Base-by-base conservation (phyloP, 2,113 vertebrate species). In the Dasyurus viverrinus region DNA sequence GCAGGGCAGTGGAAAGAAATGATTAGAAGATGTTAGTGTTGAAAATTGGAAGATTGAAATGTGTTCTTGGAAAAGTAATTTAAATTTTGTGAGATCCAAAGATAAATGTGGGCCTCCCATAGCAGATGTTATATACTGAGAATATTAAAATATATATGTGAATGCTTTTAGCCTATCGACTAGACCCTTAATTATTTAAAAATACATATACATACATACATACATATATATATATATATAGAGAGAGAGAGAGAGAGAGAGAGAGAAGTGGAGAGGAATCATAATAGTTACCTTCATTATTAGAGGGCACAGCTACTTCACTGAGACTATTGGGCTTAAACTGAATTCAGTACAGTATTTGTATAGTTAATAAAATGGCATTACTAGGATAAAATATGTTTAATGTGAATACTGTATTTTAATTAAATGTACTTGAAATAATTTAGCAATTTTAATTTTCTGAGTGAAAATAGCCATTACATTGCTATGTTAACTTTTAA, bases 381-480 rank as follows among this genome's bases (percentile, higher is more conserved):
- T 93, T 92, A 53, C 14, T 92, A 90, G 94, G 47, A 9, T 94
- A 94, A 94, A 89, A 8, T 10, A 89, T 96, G 53, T 90, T 91
- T 94, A 23, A 46, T 16, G 10, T 93, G 24, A 2, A 84, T 25
- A 42, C 24, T 92, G 2, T 90, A 11, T 50, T 89, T 91, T 84
- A 95, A 7, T 55, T 68, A 76, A 14, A 7, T 76, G 14, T 76
- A 76, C 60, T 76, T n/a, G 0, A n/a, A 76, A n/a, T 95, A 93
- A 16, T 92, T 93, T 57, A 92, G 50, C 57, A 90, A 76, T 91
- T 53, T 92, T 96, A 89, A 4, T 96, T 96, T 30, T 96, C 46
- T 94, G 23, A 94, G 89, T 94, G 93, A 91, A 94, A 7, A 55
- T 95, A 27, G 54, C 24, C 19, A 92, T 47, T 16, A 50, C 19